These are phyloP conservation scores for Eutrigla gurnardus DNA, from an alignment of 2,797 vertebrate genomes.

Conservation along the genomic window DNA sequence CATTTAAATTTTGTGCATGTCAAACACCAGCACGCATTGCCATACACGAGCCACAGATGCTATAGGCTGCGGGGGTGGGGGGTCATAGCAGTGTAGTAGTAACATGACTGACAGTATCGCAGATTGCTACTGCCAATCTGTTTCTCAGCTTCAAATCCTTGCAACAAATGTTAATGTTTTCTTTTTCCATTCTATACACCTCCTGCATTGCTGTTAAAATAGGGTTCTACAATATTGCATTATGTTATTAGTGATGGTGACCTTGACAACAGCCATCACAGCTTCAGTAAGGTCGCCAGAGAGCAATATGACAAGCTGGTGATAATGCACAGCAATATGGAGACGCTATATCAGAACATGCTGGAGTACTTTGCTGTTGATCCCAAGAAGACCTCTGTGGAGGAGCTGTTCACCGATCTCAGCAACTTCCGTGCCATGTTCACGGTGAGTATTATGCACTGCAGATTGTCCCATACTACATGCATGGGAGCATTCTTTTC, in stretches of 20 bases:
- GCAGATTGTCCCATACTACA: neutral
- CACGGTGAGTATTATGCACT: slow-evolving; percentile 81
- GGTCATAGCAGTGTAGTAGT: slow-evolving; percentile 18
- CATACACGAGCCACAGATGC: slow-evolving; percentile 45
- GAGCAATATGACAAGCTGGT: slow-evolving; percentile 91
- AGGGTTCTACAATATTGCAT: neutral
- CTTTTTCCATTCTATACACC: neutral
- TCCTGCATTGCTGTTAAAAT: neutral
- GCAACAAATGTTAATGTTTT: slow-evolving; percentile 4
- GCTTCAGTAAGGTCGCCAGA: slow-evolving; percentile 88
- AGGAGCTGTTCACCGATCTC: slow-evolving; percentile 94
- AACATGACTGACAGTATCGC: slow-evolving; percentile 41
- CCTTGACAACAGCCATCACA: slow-evolving; percentile 85
- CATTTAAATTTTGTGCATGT: slow-evolving; percentile 13
- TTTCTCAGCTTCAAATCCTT: slow-evolving; percentile 31
- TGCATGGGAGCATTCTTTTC: neutral
- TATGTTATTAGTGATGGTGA: slow-evolving; percentile 29
- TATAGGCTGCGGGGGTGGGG: slow-evolving; percentile 30
- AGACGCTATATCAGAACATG: slow-evolving; percentile 88
- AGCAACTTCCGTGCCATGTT: slow-evolving; percentile 96
- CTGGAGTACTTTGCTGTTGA: slow-evolving; percentile 92
- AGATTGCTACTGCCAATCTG: slow-evolving; percentile 27
- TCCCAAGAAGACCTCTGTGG: slow-evolving; percentile 93
- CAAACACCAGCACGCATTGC: slow-evolving; percentile 32
- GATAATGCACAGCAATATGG: slow-evolving; percentile 91